Base-by-base conservation (phyloP, 2,113 vertebrate genomes). In the Amazona vittata region DNA sequence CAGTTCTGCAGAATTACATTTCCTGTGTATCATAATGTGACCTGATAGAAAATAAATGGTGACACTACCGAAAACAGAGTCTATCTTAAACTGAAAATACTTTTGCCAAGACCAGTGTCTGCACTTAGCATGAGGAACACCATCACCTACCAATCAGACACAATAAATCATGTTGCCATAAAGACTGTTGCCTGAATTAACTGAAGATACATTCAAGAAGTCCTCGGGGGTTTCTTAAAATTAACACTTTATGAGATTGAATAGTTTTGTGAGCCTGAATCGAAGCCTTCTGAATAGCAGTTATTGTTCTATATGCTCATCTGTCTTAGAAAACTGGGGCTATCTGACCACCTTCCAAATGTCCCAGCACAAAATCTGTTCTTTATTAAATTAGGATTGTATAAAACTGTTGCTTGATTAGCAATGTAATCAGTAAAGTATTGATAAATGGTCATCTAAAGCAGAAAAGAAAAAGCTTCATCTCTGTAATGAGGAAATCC, bases 1-100 rank as follows among this genome's bases (percentile, higher is more conserved):
- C 93, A 57, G 39, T 89, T 87, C 86, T 94, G 64, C 80, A 84
- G 41, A 83, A 93, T 69, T 62, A 80, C 24, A 67, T 89, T 95
- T 87, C 75, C 79, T 68, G 33, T 65, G 71, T 76, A 47, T 47
- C 16, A 26, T 59, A 5, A 85, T 39, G 53, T 49, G 62, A 86
- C 65, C 53, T 84, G 21, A 62, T 68, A 64, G 44, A n/a, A 2
- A 50, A 70, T 75, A 91, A 75, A 81, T 29, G 26, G 74, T 81
- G 55, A 86, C 43, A 64, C 26, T 39, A 63, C 33, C 44, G 41
- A 86, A 93, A 90, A 84, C 4, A 1, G 50, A 90, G 26, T 10
- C 50, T 33, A 41, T 73, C 39, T 79, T 89, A 79, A 84, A 69
- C 52, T 37, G 57, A 86, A 86, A 92, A 78, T 65, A 62, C 31